Base-by-base conservation (phyloP, 1,140 invertebrate genomes). In the Scaptomyza graminum region DNA sequence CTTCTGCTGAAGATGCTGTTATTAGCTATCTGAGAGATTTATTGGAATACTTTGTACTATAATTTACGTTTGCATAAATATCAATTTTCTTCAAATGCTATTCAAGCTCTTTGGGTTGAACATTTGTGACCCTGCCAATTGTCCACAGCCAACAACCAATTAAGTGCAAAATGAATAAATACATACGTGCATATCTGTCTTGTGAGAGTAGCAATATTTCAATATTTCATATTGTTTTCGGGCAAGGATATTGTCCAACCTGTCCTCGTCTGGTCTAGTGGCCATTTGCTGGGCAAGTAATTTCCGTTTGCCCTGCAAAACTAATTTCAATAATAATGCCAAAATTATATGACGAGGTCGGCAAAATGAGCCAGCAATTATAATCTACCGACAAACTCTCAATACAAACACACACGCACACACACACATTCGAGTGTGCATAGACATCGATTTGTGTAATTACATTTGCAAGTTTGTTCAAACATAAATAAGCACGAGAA, bases 241-340 rank as follows among this genome's bases (percentile, higher is more conserved):
- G 12, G 49, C 56, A n/a, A 50, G 46, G 49, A 76, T 69, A 63
- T 56, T 64, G 50, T 11, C 39, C 11, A 6, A 18, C n/a, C 55
- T 72, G 57, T 50, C 37, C 60, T 34, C 8, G 7, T 9, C 31
- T 34, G 2, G 7, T 34, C 31, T 34, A 7, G 22, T 22, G 41
- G 13, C 34, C 37, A n/a, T 28, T n/a, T 25, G 46, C 22, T 49
- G 41, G 50, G 52, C 65, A 60, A 57, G 41, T 57, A 74, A 61
- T 71, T 77, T 65, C 57, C 69, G 57, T 34, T 47, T 11, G 46
- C 39, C 41, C 18, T 41, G 52, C 44, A 56, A 60, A 74, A 63
- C 78, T 78, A 82, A 85, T 85, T 87, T 66, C 78, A 75, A 81
- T 85, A 81, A 81, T 78, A 81, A 80, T 62, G 77, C 39, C 46